phyloP scores from a whole-genome alignment of 1,140 invertebrate species.

The Pentalonia nigronervosa region DNA sequence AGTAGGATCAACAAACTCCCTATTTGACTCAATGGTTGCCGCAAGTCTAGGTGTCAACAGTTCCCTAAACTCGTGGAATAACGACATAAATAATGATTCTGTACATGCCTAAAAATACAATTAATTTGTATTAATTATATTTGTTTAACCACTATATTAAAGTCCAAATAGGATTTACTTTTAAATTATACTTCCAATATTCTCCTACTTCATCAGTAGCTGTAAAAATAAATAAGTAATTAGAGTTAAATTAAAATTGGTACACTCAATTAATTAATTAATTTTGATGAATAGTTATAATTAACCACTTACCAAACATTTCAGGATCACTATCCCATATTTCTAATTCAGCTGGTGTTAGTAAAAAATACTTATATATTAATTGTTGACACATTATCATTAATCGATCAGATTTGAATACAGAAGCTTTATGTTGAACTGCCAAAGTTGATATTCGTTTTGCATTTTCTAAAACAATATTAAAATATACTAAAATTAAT shows the following conservation, averaged over 20 bases:
- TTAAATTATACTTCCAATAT: conserved; percentile 89
- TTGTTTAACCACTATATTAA: not conserved
- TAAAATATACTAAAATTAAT: not conserved
- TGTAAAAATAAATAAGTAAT: conserved; percentile 61
- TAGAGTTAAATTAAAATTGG: not conserved
- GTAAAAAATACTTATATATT: conserved; percentile 86
- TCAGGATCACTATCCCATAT: conserved; percentile 92
- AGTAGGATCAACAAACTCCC: conserved; percentile 70
- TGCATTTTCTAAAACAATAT: conserved; percentile 64
- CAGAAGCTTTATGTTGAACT: conserved; percentile 71
- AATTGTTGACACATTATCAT: conserved; percentile 78
- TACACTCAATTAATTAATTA: not conserved
- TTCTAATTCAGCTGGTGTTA: conserved; percentile 83
- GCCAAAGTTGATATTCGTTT: conserved; percentile 69
- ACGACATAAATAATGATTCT: conserved; percentile 82
- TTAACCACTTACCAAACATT: conserved; percentile 73
- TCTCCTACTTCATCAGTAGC: conserved; percentile 86
- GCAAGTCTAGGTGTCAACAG: conserved; percentile 78
- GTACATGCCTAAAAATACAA: conserved; percentile 77
- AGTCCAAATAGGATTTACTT: conserved; percentile 68
- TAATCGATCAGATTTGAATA: conserved; percentile 73
- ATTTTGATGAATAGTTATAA: not conserved
- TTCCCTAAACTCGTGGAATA: conserved; percentile 82
- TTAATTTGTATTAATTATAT: conserved; percentile 46
- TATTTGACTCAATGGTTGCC: conserved; percentile 72